Percentiles rank a stretch among this genome's conserved stretches.
Evolutionary conservation across 1,140 invertebrate genomes (phyloP).

Genomic region (Pseudomyrmex concolor): DNA sequence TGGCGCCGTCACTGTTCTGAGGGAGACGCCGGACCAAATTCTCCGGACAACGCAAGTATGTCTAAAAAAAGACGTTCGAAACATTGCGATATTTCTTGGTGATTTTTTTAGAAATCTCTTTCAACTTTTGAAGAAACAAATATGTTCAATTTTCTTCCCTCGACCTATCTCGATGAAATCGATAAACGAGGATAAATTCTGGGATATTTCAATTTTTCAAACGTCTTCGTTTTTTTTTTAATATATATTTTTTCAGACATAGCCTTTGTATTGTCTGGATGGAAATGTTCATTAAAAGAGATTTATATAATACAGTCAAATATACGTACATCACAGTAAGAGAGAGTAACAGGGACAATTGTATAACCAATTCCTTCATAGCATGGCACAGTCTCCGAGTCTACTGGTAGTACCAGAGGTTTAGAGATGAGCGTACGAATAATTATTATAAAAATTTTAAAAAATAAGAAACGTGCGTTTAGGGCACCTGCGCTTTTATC

Average conservation of each 20-base stretch:
- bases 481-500: conserved; percentile 81
- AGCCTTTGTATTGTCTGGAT: conserved; percentile 15
- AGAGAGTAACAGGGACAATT: not conserved
- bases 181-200: not conserved
- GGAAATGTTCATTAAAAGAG: not conserved
- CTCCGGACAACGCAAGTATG: not conserved
- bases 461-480: conserved; percentile 70
- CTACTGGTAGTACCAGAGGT: conserved; percentile 63
- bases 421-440: conserved; percentile 64
- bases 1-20: conserved; percentile 62
- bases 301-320: not conserved
- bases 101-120: not conserved
- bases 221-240: not conserved
- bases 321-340: conserved; percentile 6
- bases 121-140: not conserved
- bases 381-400: conserved; percentile 32
- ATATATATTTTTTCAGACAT: not conserved
- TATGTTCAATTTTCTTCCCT: not conserved
- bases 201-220: not conserved
- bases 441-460: conserved; percentile 52
- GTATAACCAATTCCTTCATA: conserved; percentile 12
- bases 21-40: conserved; percentile 16
- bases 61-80: not conserved
- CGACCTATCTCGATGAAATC: not conserved
- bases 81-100: not conserved